These are phyloP conservation scores for Ceriagrion tenellum DNA, from an alignment of 2,888 invertebrate species.

Conservation along the genomic window DNA sequence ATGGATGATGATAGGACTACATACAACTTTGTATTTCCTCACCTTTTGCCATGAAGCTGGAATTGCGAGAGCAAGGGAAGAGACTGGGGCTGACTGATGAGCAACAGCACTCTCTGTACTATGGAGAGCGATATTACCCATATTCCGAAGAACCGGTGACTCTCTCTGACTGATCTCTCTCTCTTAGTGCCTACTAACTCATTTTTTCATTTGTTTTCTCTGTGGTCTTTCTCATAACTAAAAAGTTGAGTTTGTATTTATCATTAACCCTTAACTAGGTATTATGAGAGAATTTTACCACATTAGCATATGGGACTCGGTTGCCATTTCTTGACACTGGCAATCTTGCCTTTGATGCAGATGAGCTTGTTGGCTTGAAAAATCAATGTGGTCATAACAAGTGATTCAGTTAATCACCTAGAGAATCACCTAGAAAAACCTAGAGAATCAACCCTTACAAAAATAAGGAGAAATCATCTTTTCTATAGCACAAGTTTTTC, in stretches of 20 bases:
- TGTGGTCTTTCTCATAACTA: slow-evolving; percentile 50
- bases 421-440: too few species aligned
- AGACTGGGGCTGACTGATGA: slow-evolving; percentile 73
- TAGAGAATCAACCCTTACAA: too few species aligned
- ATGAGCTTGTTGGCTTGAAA: neutral
- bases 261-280: slow-evolving; percentile 28
- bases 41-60: slow-evolving; percentile 73
- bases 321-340: neutral
- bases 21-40: slow-evolving; percentile 54
- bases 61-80: slow-evolving; percentile 76
- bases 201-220: slow-evolving; percentile 40
- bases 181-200: slow-evolving; percentile 57
- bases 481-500: too few species aligned
- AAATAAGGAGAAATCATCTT: too few species aligned
- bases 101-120: slow-evolving; percentile 69
- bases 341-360: neutral
- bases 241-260: slow-evolving; percentile 45
- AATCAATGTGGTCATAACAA: too few species aligned
- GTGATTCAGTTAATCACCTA: too few species aligned
- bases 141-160: slow-evolving; percentile 74
- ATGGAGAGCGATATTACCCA: slow-evolving; percentile 71
- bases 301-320: neutral
- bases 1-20: slow-evolving; percentile 46
- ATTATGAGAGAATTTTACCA: neutral
- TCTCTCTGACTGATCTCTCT: slow-evolving; percentile 66